phyloP scores from a whole-genome alignment of 2,113 vertebrate genomes.

The Oncorhynchus keta region DNA sequence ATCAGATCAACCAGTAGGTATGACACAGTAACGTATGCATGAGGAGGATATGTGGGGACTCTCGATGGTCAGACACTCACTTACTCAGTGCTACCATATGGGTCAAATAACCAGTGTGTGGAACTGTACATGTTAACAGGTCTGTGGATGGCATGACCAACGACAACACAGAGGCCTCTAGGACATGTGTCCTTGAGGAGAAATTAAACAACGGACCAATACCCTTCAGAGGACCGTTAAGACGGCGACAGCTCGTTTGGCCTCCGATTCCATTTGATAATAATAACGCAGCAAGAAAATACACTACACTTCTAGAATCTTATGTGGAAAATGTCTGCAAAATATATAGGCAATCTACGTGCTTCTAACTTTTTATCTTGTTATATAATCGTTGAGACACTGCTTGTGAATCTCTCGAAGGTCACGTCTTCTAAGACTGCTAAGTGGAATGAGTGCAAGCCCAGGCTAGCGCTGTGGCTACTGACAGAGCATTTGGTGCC shows the following conservation, averaged over 20 bases:
- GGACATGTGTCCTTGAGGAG: constrained; percentile 29
- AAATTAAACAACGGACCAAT: constrained; percentile 40
- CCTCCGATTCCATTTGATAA: constrained; percentile 31
- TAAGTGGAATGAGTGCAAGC: constrained; percentile 58
- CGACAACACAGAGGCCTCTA: constrained; percentile 10
- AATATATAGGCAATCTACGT: constrained; percentile 74
- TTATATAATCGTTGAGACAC: constrained; percentile 70
- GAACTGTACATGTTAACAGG: constrained; percentile 6
- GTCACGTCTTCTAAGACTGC: constrained; percentile 52
- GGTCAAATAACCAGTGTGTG: constrained; percentile 20
- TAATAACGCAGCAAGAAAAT: constrained; percentile 35
- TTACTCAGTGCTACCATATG: constrained; percentile 29
- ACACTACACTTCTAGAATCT: constrained; percentile 59
- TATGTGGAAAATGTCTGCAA: constrained; percentile 75
- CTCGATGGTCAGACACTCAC: constrained; percentile 22
- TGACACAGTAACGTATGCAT: constrained; percentile 23
- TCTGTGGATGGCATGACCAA: constrained; percentile 32
- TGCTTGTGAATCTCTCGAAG: constrained; percentile 66
- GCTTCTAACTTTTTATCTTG: constrained; percentile 68
- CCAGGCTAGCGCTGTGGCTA: constrained; percentile 24
- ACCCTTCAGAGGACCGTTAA: constrained; percentile 28
- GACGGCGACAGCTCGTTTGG: constrained; percentile 27
- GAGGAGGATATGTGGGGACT: constrained; percentile 45
- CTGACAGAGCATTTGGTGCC: neutral
- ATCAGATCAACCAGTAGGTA: constrained; percentile 18